Evolutionary conservation across 2,888 invertebrate genomes (phyloP).

Genomic region (Cantharis lateralis): DNA sequence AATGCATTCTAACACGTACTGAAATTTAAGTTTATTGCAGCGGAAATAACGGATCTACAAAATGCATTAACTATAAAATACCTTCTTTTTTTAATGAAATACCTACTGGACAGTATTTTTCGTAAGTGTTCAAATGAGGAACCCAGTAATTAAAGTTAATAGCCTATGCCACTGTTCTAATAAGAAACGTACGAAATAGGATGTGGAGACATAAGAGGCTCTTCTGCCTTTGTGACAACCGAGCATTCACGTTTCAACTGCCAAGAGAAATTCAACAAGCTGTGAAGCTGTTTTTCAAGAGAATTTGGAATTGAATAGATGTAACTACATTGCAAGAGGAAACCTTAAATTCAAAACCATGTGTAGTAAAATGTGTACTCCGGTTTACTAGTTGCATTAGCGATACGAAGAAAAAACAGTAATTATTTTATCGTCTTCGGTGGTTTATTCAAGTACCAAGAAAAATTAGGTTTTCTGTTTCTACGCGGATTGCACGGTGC

Average conservation of each 20-base stretch:
- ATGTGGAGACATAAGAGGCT: background rate
- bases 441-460: background rate
- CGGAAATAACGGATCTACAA: too few relatives aligned
- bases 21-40: too few relatives aligned
- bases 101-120: too few relatives aligned
- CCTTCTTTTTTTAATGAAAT: too few relatives aligned
- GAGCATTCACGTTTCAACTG: background rate
- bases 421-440: background rate
- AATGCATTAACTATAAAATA: too few relatives aligned
- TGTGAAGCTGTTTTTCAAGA: background rate
- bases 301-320: background rate
- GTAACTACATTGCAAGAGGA: background rate
- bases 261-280: background rate
- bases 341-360: background rate
- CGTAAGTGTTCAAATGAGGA: background rate
- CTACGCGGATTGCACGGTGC: conserved; percentile 10
- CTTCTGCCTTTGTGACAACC: background rate
- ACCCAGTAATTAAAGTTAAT: background rate
- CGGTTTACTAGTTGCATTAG: background rate
- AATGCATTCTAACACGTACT: too few relatives aligned
- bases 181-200: background rate
- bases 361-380: background rate
- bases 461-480: background rate
- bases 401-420: conserved; percentile 12
- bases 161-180: background rate